Base-by-base conservation (phyloP, 2,888 invertebrate genomes). In the Xestia c-nigrum region DNA sequence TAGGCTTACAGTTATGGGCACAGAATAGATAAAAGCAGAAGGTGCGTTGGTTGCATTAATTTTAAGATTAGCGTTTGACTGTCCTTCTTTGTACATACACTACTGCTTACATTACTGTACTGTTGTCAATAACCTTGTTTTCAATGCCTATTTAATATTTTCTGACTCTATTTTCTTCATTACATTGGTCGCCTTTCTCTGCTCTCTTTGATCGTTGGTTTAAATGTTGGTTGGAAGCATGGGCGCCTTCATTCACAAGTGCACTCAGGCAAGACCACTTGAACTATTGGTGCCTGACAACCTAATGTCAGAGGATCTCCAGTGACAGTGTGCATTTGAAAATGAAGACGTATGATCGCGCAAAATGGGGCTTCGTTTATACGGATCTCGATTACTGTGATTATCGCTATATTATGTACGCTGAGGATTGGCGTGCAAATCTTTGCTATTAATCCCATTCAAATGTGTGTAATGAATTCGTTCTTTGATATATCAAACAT, bases 1-100 rank as follows among this genome's bases (percentile, higher is more conserved):
- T 76, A 64, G 65, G 19, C 66, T 67, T 82, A 85, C 87, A 85
- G 88, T 87, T 87, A 87, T 66, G 65, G 4, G 0, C 74, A 82
- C 31, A 67, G 40, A 55, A 59, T 63, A 72, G 31, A 46, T 55
- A 67, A 46, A 14, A 24, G 7, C 78, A 74, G 72, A 74, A 74
- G 57, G 59, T 52, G 50, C 2, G 4, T 5, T n/a, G n/a, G n/a
- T 46, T 61, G 16, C 5, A 24, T 61, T 66, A 3, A 5, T 7
- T 81, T 75, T 5, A n/a, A 43, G 16, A 43, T 63, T 24, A 24
- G 16, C 21, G 0, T 65, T n/a, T 31, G 40, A n/a, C 3, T 31
- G 31, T 38, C 40, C 19, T 16, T 66, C 16, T n/a, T 55, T 16
- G 55, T 75, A 9, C 19, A 3, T 75, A 9, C 19, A 3, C 14